Percentiles rank a stretch among this genome's conserved stretches.
phyloP scores from a whole-genome alignment of 2,797 vertebrate genomes.

The Petrocephalus schoutedeni region DNA sequence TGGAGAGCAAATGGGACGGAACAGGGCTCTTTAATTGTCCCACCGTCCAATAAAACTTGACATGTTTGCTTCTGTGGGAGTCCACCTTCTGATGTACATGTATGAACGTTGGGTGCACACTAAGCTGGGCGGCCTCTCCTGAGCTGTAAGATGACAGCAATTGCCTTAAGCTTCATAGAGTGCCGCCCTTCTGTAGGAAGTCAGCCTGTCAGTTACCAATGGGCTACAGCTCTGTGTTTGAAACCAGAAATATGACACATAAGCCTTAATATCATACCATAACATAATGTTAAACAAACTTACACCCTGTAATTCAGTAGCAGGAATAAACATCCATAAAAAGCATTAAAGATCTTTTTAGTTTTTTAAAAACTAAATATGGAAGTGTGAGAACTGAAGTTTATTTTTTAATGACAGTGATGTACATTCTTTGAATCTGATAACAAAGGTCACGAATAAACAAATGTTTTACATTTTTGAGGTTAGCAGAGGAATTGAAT shows the following conservation, averaged over 20 bases:
- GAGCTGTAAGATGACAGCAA: neutral
- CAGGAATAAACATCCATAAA: neutral
- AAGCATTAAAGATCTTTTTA: too few species aligned
- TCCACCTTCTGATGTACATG: neutral
- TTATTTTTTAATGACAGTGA: neutral
- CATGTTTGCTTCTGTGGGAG: neutral
- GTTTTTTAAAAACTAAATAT: too few species aligned
- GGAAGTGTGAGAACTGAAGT: too few species aligned
- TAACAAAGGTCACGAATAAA: neutral
- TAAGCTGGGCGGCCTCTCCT: neutral
- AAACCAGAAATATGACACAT: neutral
- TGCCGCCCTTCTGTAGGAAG: neutral
- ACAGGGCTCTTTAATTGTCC: constrained; percentile 46
- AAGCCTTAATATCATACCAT: neutral
- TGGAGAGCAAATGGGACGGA: constrained; percentile 48
- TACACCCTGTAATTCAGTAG: neutral
- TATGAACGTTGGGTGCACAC: neutral
- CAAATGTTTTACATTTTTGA: neutral
- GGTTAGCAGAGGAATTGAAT: neutral
- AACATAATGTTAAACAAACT: neutral
- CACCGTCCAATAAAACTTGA: constrained; percentile 32
- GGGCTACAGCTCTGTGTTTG: neutral
- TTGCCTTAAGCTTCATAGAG: neutral
- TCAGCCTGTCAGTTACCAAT: neutral
- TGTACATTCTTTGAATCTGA: neutral